phyloP scores from a whole-genome alignment of 2,888 invertebrate genomes.

The Iphiclides podalirius region DNA sequence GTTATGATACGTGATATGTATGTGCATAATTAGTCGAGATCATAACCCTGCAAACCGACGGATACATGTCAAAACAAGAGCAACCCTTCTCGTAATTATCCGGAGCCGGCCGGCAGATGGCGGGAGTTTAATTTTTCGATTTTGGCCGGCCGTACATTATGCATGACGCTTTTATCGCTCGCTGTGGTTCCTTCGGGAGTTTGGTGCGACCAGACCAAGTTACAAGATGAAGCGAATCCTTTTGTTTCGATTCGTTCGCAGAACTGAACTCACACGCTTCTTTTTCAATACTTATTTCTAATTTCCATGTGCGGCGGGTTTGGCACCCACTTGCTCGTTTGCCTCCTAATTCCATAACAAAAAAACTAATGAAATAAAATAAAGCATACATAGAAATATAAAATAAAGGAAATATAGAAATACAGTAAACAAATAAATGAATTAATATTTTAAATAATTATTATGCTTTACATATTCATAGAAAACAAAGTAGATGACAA shows the following conservation, averaged over 20 bases:
- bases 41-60: slow-evolving; percentile 50
- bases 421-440: too few species aligned
- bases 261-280: too few species aligned
- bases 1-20: slow-evolving; percentile 38
- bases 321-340: too few species aligned
- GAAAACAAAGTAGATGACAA: too few species aligned
- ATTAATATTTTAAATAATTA: too few species aligned
- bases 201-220: slow-evolving; percentile 30
- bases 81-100: slow-evolving; percentile 56
- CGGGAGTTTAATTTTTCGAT: slow-evolving; percentile 78
- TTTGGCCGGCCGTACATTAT: slow-evolving; percentile 75
- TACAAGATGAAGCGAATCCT: slow-evolving; percentile 34
- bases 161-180: slow-evolving; percentile 78
- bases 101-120: slow-evolving; percentile 64
- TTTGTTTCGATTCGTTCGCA: not conserved
- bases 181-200: slow-evolving; percentile 73
- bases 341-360: too few species aligned
- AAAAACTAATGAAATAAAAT: too few species aligned
- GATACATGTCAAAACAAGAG: slow-evolving; percentile 49
- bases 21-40: slow-evolving; percentile 55
- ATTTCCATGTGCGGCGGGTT: too few species aligned
- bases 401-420: too few species aligned
- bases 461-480: too few species aligned
- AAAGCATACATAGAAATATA: too few species aligned
- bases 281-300: too few species aligned